These are phyloP conservation scores for Ceuthmochares aereus DNA, from an alignment of 2,113 vertebrate species.

Conservation along the genomic window DNA sequence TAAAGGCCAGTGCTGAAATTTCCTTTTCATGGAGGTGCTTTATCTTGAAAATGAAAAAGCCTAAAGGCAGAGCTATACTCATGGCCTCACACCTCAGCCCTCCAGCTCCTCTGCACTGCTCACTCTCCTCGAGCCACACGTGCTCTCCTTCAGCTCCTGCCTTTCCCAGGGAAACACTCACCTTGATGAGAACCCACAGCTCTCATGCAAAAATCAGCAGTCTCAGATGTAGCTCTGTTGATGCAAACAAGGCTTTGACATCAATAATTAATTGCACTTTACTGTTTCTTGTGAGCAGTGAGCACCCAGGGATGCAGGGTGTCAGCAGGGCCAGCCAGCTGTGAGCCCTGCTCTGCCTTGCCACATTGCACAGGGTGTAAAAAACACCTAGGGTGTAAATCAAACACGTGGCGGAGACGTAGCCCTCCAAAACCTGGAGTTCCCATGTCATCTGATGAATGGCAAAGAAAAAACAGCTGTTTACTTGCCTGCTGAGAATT, in stretches of 20 bases:
- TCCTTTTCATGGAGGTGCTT: background rate
- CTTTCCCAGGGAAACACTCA: background rate
- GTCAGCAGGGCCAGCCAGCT: background rate
- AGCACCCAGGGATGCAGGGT: fast-evolving
- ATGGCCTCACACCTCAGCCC: background rate
- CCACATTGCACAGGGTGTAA: fast-evolving
- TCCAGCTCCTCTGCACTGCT: too few species aligned
- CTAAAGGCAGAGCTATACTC: background rate
- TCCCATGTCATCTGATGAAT: fast-evolving
- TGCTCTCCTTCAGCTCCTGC: background rate
- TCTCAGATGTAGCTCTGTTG: background rate
- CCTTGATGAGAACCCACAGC: background rate
- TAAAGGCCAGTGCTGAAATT: background rate
- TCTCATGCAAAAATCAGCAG: background rate
- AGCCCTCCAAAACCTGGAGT: background rate
- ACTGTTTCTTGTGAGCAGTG: background rate
- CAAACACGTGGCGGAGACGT: fast-evolving
- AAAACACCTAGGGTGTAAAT: background rate
- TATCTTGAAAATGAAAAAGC: background rate
- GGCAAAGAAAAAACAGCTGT: background rate
- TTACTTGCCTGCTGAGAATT: background rate
- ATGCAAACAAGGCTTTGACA: background rate
- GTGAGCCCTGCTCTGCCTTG: background rate
- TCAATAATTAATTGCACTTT: background rate
- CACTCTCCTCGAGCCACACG: background rate